Evolutionary conservation across 2,888 invertebrate genomes (phyloP), one percentile per base, ranked within the genome.

Genomic region (Acanthoscelides obtectus): DNA sequence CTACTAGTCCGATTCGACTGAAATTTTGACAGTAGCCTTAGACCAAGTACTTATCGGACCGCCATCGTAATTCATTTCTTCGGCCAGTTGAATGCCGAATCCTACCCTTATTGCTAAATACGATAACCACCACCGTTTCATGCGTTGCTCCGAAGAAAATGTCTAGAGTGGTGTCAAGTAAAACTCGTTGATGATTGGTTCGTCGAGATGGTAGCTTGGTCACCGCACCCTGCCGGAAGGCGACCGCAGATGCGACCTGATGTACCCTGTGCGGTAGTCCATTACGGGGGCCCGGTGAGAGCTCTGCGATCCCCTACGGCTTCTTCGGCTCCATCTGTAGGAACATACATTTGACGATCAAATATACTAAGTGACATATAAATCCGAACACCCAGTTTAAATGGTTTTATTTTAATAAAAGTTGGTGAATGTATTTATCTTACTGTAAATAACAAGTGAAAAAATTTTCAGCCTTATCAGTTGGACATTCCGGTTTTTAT

Each of bases 181-280:
- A 22, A 71, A 71, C 20, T 73, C 69, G 64, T 69, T 72, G 67
- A 27, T 63, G 45, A 71, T 70, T 22, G 72, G 69, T 63, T 72
- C 70, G 63, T 63, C 72, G 68, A 67, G 69, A 20, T 20, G 67
- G 69, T 69, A 69, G 69, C 70, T 67, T 22, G 91, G 92, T 95
- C 94, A 96, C 92, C 96, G 91, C 86, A 96, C 96, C 86, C 96
- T 91, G 84, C 96, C 96, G 77, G 95, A 96, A 69, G 96, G 96
- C 81, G 96, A 96, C 80, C 96, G 92, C 81, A 97, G 90, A 87
- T 96, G 94, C 78, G 96, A 96, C 80, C 95, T 92, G 85, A 96
- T 96, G 88, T 96, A 96, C 75, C 94, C 94, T 67, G 94, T 94
- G 81, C 94, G 89, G 86, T 92, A 94, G 86, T 94, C 94, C 82